Conservation (phyloP, 2,113 vertebrate species). For the Oreochromis niloticus region DNA sequence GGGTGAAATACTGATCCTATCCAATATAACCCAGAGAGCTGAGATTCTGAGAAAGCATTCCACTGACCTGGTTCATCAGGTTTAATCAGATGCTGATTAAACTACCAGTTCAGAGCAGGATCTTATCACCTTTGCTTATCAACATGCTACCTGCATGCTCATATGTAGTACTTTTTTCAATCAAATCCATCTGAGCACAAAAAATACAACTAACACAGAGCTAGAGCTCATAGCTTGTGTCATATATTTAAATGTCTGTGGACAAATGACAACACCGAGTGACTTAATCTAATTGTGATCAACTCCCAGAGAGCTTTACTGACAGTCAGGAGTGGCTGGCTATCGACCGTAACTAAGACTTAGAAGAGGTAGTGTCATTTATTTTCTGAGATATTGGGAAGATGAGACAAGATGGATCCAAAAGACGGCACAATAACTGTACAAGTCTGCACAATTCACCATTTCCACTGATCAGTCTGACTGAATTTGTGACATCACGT, state of each 20-base stretch:
- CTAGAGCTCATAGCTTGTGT: not conserved
- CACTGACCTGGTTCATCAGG: constrained; percentile 7
- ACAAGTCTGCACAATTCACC: not conserved
- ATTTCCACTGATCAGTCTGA: not conserved
- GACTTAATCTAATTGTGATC: not conserved
- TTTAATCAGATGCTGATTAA: constrained; percentile 3
- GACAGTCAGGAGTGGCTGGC: not conserved
- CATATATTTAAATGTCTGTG: not conserved
- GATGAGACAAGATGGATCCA: not conserved
- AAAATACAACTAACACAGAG: not conserved
- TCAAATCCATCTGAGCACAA: not conserved
- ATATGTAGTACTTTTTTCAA: fast-evolving
- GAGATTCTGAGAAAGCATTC: constrained; percentile 5
- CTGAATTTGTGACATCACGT: not conserved
- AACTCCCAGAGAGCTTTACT: not conserved
- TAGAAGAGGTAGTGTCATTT: not conserved
- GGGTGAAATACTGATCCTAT: not conserved
- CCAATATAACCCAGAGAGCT: not conserved
- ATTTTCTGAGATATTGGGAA: not conserved
- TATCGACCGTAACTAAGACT: not conserved
- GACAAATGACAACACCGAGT: not conserved
- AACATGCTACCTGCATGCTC: not conserved
- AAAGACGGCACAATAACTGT: not conserved
- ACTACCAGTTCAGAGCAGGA: not conserved
- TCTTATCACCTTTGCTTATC: not conserved